phyloP scores from a whole-genome alignment of 2,113 vertebrate genomes.

The Nannobrachium achirus region DNA sequence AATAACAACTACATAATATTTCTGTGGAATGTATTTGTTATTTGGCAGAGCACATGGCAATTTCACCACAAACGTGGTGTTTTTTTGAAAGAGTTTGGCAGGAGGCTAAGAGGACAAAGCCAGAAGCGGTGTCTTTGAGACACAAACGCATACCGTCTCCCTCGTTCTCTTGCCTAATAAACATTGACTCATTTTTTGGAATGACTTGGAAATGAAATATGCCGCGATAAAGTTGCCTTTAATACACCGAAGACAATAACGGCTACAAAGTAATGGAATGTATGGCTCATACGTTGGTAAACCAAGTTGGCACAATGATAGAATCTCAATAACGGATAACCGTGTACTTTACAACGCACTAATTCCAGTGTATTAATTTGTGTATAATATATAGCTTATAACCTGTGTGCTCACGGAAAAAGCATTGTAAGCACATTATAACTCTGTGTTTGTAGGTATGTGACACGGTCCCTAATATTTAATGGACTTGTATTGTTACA shows the following conservation, averaged over 20 bases:
- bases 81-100: constrained; percentile 33
- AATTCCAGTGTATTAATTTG: constrained; percentile 21
- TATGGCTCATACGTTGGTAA: constrained; percentile 27
- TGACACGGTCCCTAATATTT: too few species aligned
- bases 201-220: constrained; percentile 26
- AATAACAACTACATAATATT: constrained; percentile 64
- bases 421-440: constrained; percentile 29
- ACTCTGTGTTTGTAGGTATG: constrained; percentile 38
- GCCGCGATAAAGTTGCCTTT: constrained; percentile 21
- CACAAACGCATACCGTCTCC: not conserved
- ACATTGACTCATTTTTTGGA: not conserved
- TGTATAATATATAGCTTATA: not conserved
- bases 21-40: constrained; percentile 55
- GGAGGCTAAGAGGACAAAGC: constrained; percentile 29
- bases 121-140: not conserved
- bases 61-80: constrained; percentile 47
- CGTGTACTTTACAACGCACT: constrained; percentile 28
- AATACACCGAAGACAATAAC: constrained; percentile 19
- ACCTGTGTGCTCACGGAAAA: constrained; percentile 1
- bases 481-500: constrained; percentile 46
- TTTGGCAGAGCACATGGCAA: constrained; percentile 29
- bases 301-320: constrained; percentile 29
- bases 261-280: constrained; percentile 51
- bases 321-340: constrained; percentile 27
- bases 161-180: not conserved